Evolutionary conservation across 2,113 vertebrate genomes (phyloP), one percentile per base, ranked within the genome.

Genomic region (Plestiodon gilberti): DNA sequence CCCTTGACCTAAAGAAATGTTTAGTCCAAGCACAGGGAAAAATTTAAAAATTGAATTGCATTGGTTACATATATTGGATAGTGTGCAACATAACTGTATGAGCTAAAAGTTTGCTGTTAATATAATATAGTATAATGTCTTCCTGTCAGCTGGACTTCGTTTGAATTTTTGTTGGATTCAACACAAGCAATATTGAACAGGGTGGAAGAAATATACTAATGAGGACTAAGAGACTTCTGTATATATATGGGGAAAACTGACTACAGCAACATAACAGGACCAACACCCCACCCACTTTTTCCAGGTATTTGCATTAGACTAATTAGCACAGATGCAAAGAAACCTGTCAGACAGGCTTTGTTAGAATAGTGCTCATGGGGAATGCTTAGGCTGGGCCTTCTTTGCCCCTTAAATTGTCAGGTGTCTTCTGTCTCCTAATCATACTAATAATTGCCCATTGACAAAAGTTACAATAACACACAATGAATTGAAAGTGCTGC

Each of bases 281-380:
- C 76, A 83, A 65, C 87, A 76, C 70, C 76, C 40, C 85, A n/a
- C 67, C 59, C 9, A 0, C 0, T 81, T 23, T 88, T 83, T 88
- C 86, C 74, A 85, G 33, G 40, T 83, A 52, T 78, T 82, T 3
- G 59, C 76, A 78, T 90, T 0, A 1, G 61, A 18, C 6, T 38
- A 38, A 73, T 87, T 85, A 92, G 85, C n/a, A 0, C 71, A 83
- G 76, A 78, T 61, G 75, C 43, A 81, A 38, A 76, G 2, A 64
- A 84, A 90, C 92, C 88, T 90, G 91, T 76, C 91, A 86, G 86
- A 83, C 92, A 86, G 86, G 89, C 83, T 92, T 87, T 80, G 88
- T 48, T 70, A 64, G 43, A 88, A 57, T 17, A 0, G 64, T 70
- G 77, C 81, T 83, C 3, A 76, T 1, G 0, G 82, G 85, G 61